Base-by-base conservation (phyloP, 2,113 vertebrate species). In the Pedionomus torquatus region DNA sequence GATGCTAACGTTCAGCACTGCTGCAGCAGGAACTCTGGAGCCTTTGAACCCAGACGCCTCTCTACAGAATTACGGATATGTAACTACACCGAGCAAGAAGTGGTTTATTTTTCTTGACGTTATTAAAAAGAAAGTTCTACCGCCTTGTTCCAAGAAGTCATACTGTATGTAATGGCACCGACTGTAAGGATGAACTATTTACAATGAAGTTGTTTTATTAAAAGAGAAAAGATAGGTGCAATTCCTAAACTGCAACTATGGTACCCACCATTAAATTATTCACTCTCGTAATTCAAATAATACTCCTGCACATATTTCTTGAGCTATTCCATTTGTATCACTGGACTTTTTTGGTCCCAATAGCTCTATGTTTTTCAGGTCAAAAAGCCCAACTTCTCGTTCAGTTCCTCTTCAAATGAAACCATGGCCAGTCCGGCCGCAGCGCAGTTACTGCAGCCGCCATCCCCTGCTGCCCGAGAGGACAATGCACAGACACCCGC, bases 311-410 rank as follows among this genome's bases (percentile, higher is more conserved):
- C 23, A 4, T 55, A 75, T 91, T 93, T 93, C 74, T 89, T 69
- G 26, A 85, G 74, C 41, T 57, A 44, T 65, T 85, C 66, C 57
- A 70, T 72, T 65, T 72, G 37, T 39, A 48, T 25, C 85, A 94
- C 52, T 89, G 57, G 46, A 55, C 68, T 70, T 83, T 83, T 64
- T 83, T 70, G 41, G 57, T 66, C 33, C 37, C 13, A 94, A 11
- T 37, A 77, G 46, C 69, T 96, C 58, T 66, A 30, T 83, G 37
- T 52, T 89, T 26, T 75, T 60, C 76, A 52, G 49, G 26, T 87
- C 82, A 90, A 86, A 94, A 95, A 88, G 63, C 31, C 46, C 44
- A 76, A 83, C 30, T 64, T 93, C 60, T 84, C n/a, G 71, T 90
- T 44, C 83, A 68, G 39, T 37, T 93, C 35, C 51, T 75, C 26